Conservation (phyloP, 2,888 invertebrate species). For the Autographa pulchrina region DNA sequence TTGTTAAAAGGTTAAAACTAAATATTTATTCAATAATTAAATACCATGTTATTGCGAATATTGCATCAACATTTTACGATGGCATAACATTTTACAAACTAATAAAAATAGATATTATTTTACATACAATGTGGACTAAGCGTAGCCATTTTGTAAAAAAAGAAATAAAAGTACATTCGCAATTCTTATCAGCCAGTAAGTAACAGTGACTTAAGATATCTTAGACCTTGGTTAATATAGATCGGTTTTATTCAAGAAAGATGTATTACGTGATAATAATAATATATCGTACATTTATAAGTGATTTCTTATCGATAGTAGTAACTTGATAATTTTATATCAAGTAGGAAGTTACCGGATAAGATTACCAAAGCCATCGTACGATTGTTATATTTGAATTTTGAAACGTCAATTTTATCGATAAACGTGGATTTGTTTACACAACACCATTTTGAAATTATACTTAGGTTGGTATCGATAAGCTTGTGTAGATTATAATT, state of each 20-base stretch:
- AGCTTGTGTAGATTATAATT: no score
- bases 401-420: conserved; percentile 24
- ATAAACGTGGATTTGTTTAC: conserved; percentile 39
- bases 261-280: conserved; percentile 11
- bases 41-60: no score
- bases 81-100: no score
- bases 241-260: conserved; percentile 5
- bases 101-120: no score
- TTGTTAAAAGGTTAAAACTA: no score
- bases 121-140: no score
- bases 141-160: no score
- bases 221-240: neutral
- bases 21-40: no score
- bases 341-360: conserved; percentile 46
- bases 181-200: conserved; percentile 1
- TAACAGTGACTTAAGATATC: neutral
- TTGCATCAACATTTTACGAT: no score
- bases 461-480: no score
- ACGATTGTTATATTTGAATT: conserved; percentile 29
- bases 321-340: conserved; percentile 15
- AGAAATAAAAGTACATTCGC: neutral
- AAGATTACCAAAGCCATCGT: conserved; percentile 35
- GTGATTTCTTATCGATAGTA: conserved; percentile 30
- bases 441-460: conserved; percentile 19
- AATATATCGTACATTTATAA: neutral